Percentiles rank a stretch among this genome's conserved stretches.
Conservation (phyloP, 2,113 vertebrate species). For the Vulpes lagopus region DNA sequence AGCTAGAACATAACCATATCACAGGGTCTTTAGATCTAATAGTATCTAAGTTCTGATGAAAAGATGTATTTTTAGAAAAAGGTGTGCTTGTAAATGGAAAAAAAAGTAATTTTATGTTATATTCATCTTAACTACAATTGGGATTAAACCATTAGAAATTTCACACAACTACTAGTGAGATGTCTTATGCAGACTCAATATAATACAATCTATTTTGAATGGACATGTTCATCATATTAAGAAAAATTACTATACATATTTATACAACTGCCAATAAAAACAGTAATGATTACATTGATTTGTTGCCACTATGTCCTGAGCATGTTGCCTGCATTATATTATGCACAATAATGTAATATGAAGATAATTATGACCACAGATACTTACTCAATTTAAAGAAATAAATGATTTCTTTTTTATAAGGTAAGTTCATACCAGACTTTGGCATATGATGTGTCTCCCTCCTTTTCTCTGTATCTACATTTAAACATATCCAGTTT, state of each 20-base stretch:
- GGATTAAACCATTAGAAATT: slow-evolving; percentile 27
- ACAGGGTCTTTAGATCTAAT: slow-evolving; percentile 24
- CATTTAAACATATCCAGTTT: background rate
- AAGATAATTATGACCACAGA: background rate
- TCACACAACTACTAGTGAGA: background rate
- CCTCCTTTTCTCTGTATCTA: background rate
- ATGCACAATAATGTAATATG: background rate
- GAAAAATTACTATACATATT: background rate
- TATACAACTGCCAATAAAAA: background rate
- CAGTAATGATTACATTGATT: background rate
- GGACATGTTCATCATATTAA: background rate
- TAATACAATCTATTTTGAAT: background rate
- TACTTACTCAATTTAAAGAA: background rate
- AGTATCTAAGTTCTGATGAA: slow-evolving; percentile 51
- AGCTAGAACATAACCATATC: slow-evolving; percentile 53
- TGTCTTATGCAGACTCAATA: background rate
- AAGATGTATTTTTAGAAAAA: slow-evolving; percentile 28
- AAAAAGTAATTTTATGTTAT: slow-evolving; percentile 10
- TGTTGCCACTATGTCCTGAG: background rate
- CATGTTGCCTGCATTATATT: background rate
- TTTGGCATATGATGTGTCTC: background rate
- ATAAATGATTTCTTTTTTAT: background rate
- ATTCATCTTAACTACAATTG: slow-evolving; percentile 30
- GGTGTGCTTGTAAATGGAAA: background rate
- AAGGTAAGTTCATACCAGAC: background rate